Percentiles rank a stretch among this genome's conserved stretches.
phyloP scores from a whole-genome alignment of 92 coral and sea anemone species.

The Porites divaricata region DNA sequence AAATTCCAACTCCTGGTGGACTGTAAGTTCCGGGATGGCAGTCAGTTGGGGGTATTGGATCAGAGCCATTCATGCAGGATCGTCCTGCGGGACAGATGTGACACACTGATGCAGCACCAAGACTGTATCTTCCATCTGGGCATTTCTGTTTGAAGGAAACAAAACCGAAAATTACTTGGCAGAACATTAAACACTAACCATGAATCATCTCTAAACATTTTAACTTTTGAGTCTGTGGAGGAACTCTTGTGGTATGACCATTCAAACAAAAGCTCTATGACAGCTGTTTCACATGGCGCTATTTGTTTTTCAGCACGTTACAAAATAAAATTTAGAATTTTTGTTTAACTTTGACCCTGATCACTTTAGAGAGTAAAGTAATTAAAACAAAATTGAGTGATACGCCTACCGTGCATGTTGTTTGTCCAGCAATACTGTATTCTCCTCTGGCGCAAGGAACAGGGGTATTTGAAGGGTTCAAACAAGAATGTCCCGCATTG shows the following conservation, averaged over 20 bases:
- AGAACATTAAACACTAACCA: too few species aligned
- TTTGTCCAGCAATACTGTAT: conserved; percentile 94
- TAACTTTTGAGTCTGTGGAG: too few species aligned
- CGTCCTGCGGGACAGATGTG: conserved; percentile 88
- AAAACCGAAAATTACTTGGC: neutral
- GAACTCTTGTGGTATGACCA: too few species aligned
- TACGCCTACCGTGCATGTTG: conserved; percentile 78
- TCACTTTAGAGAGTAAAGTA: neutral
- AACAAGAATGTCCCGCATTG: conserved; percentile 89
- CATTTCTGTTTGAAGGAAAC: conserved; percentile 73
- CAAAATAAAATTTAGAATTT: too few species aligned
- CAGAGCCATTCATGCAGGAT: conserved; percentile 83
- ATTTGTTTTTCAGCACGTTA: too few species aligned
- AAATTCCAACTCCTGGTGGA: conserved; percentile 87
- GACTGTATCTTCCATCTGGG: conserved; percentile 89
- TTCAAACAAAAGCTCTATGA: too few species aligned
- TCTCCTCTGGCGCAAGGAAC: conserved; percentile 80
- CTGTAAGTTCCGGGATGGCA: conserved; percentile 92
- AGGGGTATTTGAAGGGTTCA: conserved; percentile 78
- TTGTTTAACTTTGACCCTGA: too few species aligned
- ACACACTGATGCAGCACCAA: conserved; percentile 83
- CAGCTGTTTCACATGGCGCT: too few species aligned
- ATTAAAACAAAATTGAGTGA: neutral
- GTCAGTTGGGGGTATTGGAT: conserved; percentile 73
- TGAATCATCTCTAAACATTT: too few species aligned